A percentile compares a stretch with the other conserved stretches of the same genome.
These are phyloP conservation scores for Calliphora vomitoria DNA, from an alignment of 2,888 invertebrate genomes.

Conservation along the genomic window DNA sequence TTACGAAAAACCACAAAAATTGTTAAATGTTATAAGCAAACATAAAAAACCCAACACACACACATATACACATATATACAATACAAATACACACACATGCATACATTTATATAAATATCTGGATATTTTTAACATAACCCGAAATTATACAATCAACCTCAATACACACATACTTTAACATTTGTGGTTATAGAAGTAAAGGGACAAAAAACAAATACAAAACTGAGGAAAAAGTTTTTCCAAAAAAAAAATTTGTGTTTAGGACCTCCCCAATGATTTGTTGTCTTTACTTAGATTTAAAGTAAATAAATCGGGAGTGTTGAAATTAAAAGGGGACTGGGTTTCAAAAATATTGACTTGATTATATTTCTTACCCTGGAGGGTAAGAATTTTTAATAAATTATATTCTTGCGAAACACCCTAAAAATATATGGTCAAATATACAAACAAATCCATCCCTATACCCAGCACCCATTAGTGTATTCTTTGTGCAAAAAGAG, in stretches of 20 bases:
- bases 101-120: not conserved
- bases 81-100: too few species aligned
- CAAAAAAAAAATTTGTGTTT: constrained; percentile 1
- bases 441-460: not conserved
- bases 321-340: constrained; percentile 2
- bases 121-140: constrained; percentile 2
- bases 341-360: not conserved
- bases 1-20: constrained; percentile 48
- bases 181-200: not conserved
- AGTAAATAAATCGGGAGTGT: not conserved
- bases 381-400: constrained; percentile 6
- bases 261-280: constrained; percentile 5
- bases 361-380: not conserved
- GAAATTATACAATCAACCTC: constrained; percentile 22
- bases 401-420: not conserved
- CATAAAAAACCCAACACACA: not conserved
- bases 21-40: constrained; percentile 23
- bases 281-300: not conserved
- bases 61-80: not conserved
- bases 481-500: not conserved
- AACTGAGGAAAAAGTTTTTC: not conserved
- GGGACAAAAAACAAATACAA: not conserved
- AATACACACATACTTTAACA: not conserved
- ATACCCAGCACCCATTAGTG: not conserved
- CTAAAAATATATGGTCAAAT: not conserved